Evolutionary conservation across 2,797 vertebrate species (phyloP).

Genomic region (Etheostoma nigrum): DNA sequence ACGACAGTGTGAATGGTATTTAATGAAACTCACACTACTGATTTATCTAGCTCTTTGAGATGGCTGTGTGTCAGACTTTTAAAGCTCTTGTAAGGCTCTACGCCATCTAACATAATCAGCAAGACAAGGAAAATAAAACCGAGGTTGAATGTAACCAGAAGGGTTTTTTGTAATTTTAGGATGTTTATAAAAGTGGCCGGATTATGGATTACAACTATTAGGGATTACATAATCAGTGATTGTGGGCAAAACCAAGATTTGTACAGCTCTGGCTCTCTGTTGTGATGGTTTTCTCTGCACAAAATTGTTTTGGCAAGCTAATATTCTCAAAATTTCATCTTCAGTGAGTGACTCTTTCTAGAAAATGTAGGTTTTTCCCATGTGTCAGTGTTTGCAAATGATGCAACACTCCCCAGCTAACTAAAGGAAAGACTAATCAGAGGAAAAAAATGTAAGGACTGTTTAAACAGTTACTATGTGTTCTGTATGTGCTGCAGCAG

Average conservation of each 20-base stretch:
- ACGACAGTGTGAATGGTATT: constrained; percentile 1
- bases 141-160: not conserved
- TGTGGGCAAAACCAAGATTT: not conserved
- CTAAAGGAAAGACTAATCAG: constrained; percentile 23
- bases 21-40: not conserved
- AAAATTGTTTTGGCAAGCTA: not conserved
- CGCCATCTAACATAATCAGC: not conserved
- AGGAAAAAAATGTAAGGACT: constrained; percentile 21
- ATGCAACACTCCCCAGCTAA: not conserved
- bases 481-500: not conserved
- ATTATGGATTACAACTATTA: not conserved
- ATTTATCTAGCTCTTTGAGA: not conserved
- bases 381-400: constrained; percentile 18
- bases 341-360: not conserved
- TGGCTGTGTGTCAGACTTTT: not conserved
- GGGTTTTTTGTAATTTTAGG: not conserved
- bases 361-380: not conserved
- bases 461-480: constrained; percentile 8
- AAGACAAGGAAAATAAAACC: not conserved
- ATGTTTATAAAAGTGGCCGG: constrained; percentile 10
- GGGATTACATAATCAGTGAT: not conserved
- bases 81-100: fast-evolving
- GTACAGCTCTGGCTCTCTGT: not conserved
- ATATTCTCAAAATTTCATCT: constrained; percentile 8
- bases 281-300: constrained; percentile 1